Evolutionary conservation across 2,888 invertebrate species (phyloP), one percentile per base, ranked within the genome.

Genomic region (Stenchaetothrips biformis): DNA sequence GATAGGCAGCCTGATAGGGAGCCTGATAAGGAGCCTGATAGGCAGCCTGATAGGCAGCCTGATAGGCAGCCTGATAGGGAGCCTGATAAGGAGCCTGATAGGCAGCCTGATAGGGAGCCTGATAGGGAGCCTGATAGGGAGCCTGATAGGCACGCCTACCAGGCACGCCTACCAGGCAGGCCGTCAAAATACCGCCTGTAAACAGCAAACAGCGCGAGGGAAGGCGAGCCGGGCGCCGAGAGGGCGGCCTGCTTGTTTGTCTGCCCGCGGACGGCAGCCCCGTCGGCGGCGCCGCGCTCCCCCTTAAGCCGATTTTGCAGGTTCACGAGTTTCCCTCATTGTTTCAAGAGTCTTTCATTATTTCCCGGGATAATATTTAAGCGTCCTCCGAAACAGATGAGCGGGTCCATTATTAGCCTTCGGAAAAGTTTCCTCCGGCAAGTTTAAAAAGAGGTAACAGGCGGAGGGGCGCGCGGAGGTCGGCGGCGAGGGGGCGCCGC

Each of bases 291-390:
- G 67, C 11, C 67, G 67, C 67, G 67, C 25, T n/a, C 11, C 67
- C 21, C 67, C 67, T 21, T 74, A 74, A 74, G 67, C 67, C 67
- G 67, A 74, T 74, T 74, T 74, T 25, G 25, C 67, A 74, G 67
- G 67, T 74, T 21, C 67, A 53, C 53, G 53, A 53, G 53, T 53
- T 53, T 11, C 18, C 67, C 67, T 74, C 67, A 74, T 74, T 74
- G 67, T 74, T 74, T 74, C 67, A 74, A 74, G 67, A 67, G 67
- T 74, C 67, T 74, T 74, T 74, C 67, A 74, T 74, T 74, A 74
- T 74, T 74, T 74, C 67, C 25, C 67, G 67, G 67, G 67, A 74
- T 74, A 74, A 74, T 74, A 74, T 74, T 74, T 25, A 74, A 74
- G 67, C 67, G 67, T 7, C 25, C 67, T 4, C 67, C 25, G 25